A percentile compares a stretch with the other conserved stretches of the same genome.
Evolutionary conservation across 92 coral and sea anemone genomes (phyloP).

Genomic region (Paragorgia papillata): DNA sequence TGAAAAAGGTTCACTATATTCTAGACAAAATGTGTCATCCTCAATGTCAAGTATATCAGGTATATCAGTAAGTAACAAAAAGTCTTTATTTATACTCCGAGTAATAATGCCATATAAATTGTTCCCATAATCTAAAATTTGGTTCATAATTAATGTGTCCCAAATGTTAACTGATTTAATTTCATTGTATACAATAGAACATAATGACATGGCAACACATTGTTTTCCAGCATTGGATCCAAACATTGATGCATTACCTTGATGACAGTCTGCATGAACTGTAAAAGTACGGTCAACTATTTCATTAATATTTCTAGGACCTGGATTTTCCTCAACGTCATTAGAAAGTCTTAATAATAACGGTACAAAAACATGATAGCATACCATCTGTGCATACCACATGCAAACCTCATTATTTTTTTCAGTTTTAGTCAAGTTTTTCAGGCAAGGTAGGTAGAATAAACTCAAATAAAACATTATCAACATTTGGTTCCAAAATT

Average conservation of each 20-base stretch:
- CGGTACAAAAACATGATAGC: constrained; percentile 31
- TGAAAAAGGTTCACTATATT: too few relatives aligned
- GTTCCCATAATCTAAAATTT: too few relatives aligned
- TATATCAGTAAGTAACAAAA: too few relatives aligned
- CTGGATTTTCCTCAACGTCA: constrained; percentile 41
- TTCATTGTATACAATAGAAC: constrained; percentile 24
- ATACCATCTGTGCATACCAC: constrained; percentile 17
- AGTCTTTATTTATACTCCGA: too few relatives aligned
- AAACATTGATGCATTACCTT: constrained; percentile 19
- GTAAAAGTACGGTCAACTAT: constrained; percentile 14
- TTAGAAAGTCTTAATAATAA: constrained; percentile 33
- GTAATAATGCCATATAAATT: too few relatives aligned
- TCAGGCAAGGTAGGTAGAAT: constrained; percentile 24
- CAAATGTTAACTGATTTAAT: constrained; percentile 4
- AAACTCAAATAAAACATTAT: constrained; percentile 22
- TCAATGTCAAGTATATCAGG: too few relatives aligned
- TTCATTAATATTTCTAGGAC: constrained; percentile 20
- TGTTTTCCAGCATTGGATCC: constrained; percentile 27
- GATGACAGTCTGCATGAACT: constrained; percentile 32
- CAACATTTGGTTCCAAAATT: constrained; percentile 39
- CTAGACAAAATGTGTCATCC: too few relatives aligned
- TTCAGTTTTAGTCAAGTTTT: constrained; percentile 3
- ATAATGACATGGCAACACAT: constrained; percentile 26
- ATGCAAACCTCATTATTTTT: constrained; percentile 5
- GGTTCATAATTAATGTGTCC: too few relatives aligned